These are phyloP conservation scores for Diprion similis DNA, from an alignment of 1,140 invertebrate species.

Conservation along the genomic window DNA sequence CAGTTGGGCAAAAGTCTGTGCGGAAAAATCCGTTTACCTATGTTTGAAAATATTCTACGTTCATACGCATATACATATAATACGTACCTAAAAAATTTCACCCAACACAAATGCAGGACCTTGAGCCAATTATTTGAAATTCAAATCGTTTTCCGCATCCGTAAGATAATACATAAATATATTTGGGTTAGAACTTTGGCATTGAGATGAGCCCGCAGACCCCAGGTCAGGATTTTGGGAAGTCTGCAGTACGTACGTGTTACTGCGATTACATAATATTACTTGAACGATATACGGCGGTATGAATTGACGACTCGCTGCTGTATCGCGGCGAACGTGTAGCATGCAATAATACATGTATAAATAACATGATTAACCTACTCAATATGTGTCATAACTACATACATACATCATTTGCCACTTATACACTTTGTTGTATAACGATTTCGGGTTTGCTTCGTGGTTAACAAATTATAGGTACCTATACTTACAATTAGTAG, in stretches of 20 bases:
- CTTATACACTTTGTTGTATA: constrained; percentile 2
- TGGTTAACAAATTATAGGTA: background rate
- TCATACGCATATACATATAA: no score
- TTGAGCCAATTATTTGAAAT: no score
- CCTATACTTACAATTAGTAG: background rate
- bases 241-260: no score
- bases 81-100: no score
- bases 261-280: no score
- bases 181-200: background rate
- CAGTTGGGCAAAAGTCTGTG: no score
- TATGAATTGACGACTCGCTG: background rate
- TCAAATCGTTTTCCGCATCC: no score
- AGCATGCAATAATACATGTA: constrained; percentile 49
- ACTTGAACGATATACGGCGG: background rate
- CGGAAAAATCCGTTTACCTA: no score
- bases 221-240: no score
- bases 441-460: constrained; percentile 18
- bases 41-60: no score
- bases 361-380: constrained; percentile 31
- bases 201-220: background rate
- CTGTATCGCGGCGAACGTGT: constrained; percentile 37
- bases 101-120: no score
- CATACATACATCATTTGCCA: constrained; percentile 15
- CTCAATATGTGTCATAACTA: constrained; percentile 17
- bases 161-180: background rate